Base-by-base conservation (phyloP, 2,113 vertebrate species). In the Cyrtonyx montezumae region DNA sequence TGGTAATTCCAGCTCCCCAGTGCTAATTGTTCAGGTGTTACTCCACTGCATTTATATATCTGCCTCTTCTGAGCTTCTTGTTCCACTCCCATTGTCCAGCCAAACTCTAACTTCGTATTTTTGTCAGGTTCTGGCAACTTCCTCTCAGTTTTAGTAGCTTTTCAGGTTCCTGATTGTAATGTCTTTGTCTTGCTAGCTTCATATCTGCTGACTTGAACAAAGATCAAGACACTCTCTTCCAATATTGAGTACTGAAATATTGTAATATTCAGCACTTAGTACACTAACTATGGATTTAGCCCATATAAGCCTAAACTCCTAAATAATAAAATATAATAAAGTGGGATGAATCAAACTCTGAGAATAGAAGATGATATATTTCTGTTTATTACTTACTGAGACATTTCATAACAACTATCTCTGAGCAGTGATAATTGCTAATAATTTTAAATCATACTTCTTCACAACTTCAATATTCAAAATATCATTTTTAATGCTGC, bases 321-420 rank as follows among this genome's bases (percentile, higher is more conserved):
- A 81, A 51, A 32, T 91, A 84, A 78, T 1, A 3, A 84, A 79
- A 92, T 28, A 43, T 75, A 95, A 89, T 91, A 89, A 84, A 84
- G 62, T 76, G 62, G 81, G 62, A 92, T 94, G 30, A 84, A 82
- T 93, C 28, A 21, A 77, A 68, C n/a, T 80, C 48, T 78, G 51
- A 88, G 68, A 94, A 78, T 83, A 71, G 86, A 32, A 71, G 84
- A n/a, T 75, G 66, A 81, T 62, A 86, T 80, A 84, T 93, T 93
- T 91, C 88, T 93, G 19, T 68, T 93, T 94, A 74, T 79, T 81
- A 63, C 88, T 87, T 87, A 76, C 86, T 68, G 62, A 84, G 79
- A 56, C 8, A 45, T 93, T 94, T 91, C 82, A 30, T 76, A 86
- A 84, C 36, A 86, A 36, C 21, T 80, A 62, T 69, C 30, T 51